Base-by-base conservation (phyloP, 1,140 invertebrate genomes). In the Apis mellifera region DNA sequence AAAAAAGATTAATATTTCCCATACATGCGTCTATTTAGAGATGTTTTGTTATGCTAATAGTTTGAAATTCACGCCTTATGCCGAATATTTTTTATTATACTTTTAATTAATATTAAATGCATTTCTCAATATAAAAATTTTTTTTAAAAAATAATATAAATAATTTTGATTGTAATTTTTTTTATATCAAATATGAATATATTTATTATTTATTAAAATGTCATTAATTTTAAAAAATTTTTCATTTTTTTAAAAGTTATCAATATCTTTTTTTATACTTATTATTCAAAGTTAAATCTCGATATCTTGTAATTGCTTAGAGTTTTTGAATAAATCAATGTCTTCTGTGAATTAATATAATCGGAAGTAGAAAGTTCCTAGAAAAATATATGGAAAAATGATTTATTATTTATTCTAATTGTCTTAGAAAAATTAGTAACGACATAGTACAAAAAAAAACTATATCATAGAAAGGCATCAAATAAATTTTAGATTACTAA, bases 351-450 rank as follows among this genome's bases (percentile, higher is more conserved):
- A 65, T 62, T 85, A 74, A 74, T 48, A 50, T 85, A 86, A 84
- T 73, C 32, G 66, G 42, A 73, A 64, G 83, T 87, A 87, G 84
- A 72, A 86, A 87, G 86, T 87, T 87, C 86, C 84, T 85, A 83
- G 84, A 11, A 59, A 71, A 26, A 26, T 84, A 70, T 83, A 86
- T 77, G 79, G 72, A 69, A 70, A 55, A 70, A 15, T 78, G 77
- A 74, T 69, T 69, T 50, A 69, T 69, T 50, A 52, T 69, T 69
- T 69, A 72, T 83, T 62, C 57, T 84, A 78, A 82, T 68, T 78
- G 76, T 42, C 70, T 70, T 85, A 87, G 72, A 74, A 50, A 55
- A 83, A 55, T 77, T 86, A 86, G 84, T 72, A 69, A 78, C 70
- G 81, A 81, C 15, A 87, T 85, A 87, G 84, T 86, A 87, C 86